phyloP scores from a whole-genome alignment of 2,113 vertebrate genomes.

The Coracopsis vasa region DNA sequence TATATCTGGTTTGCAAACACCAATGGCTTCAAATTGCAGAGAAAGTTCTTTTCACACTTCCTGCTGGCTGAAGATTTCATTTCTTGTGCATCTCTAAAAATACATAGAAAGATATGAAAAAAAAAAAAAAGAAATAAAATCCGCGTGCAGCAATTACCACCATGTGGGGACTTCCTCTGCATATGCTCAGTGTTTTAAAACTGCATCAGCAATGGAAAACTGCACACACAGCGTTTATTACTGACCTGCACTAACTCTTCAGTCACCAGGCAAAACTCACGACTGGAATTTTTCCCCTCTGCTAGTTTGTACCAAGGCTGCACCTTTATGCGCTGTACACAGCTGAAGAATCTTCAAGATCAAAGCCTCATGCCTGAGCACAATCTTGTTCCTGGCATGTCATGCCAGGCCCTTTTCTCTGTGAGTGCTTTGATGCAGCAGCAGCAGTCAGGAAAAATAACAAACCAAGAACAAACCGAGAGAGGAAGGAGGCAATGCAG shows the following conservation, averaged over 20 bases:
- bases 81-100: constrained; percentile 55
- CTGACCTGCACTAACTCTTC: neutral
- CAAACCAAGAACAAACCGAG: neutral
- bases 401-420: constrained; percentile 20
- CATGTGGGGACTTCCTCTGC: constrained; percentile 5
- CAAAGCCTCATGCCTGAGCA: constrained; percentile 43
- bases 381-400: constrained; percentile 41
- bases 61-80: constrained; percentile 15
- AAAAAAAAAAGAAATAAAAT: neutral
- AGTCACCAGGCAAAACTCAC: neutral
- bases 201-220: neutral
- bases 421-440: constrained; percentile 32
- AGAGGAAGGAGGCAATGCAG: neutral
- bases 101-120: neutral
- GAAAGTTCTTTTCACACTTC: constrained; percentile 23
- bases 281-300: neutral
- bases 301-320: neutral
- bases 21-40: neutral
- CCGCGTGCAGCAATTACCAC: neutral
- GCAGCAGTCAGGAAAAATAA: neutral
- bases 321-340: neutral
- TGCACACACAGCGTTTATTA: neutral
- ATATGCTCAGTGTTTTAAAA: constrained; percentile 13
- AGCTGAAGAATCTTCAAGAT: constrained; percentile 14
- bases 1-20: neutral